phyloP scores from a whole-genome alignment of 2,888 invertebrate species.

The Meteorus cinctellus region DNA sequence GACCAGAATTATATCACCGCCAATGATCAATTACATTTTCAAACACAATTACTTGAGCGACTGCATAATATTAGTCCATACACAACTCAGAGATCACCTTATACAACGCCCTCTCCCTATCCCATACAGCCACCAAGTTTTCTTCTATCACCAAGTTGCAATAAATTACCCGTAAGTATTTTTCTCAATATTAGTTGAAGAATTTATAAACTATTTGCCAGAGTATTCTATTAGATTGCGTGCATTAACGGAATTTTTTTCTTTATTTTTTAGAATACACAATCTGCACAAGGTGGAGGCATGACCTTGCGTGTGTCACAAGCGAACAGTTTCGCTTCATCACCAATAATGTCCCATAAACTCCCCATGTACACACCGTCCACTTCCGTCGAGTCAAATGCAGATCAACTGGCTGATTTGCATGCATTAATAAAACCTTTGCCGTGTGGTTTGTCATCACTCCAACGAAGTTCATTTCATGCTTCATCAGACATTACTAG shows the following conservation, averaged over 20 bases:
- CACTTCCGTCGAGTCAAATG: slow-evolving; percentile 60
- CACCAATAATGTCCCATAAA: slow-evolving; percentile 70
- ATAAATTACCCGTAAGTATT: slow-evolving; percentile 62
- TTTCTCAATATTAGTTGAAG: neutral
- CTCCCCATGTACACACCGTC: slow-evolving; percentile 68
- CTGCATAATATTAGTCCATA: slow-evolving; percentile 75
- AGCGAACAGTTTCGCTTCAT: slow-evolving; percentile 67
- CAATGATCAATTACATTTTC: slow-evolving; percentile 71
- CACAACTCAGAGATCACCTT: slow-evolving; percentile 66
- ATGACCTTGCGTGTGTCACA: slow-evolving; percentile 66
- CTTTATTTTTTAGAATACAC: slow-evolving; percentile 29
- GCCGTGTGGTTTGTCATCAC: slow-evolving; percentile 54
- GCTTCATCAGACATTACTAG: slow-evolving; percentile 22
- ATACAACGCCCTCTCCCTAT: slow-evolving; percentile 66
- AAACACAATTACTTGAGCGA: slow-evolving; percentile 75
- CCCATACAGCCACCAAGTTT: slow-evolving; percentile 65
- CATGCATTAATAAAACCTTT: slow-evolving; percentile 69
- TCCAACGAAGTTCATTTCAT: slow-evolving; percentile 48
- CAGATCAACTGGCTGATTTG: slow-evolving; percentile 57
- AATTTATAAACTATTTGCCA: neutral
- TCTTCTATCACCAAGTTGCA: slow-evolving; percentile 62
- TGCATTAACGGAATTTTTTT: neutral
- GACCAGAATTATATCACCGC: slow-evolving; percentile 58
- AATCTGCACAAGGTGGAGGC: slow-evolving; percentile 61
- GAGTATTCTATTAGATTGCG: no score